These are phyloP conservation scores for Calameuta idolon DNA, from an alignment of 2,888 invertebrate species.

Conservation along the genomic window DNA sequence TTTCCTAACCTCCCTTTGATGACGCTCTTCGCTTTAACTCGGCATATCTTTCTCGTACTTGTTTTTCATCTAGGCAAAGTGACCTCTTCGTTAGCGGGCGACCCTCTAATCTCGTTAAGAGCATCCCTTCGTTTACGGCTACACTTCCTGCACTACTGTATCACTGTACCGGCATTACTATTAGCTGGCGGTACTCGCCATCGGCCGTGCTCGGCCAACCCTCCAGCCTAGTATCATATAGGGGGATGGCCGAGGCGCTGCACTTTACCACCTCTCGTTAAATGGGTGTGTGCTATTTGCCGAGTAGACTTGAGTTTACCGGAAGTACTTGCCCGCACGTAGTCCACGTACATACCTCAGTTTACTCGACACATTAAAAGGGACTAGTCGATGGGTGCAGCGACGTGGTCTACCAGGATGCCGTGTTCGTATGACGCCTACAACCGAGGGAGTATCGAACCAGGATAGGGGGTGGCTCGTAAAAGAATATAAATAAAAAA, in stretches of 20 bases:
- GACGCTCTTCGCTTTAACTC: background rate
- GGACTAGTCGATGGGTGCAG: background rate
- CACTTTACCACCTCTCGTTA: background rate
- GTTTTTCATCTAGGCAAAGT: background rate
- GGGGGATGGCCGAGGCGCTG: background rate
- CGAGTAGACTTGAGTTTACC: background rate
- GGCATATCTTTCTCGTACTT: background rate
- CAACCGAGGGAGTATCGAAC: background rate
- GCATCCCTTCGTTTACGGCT: background rate
- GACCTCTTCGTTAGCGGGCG: background rate
- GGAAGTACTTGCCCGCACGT: background rate
- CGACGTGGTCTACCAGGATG: background rate
- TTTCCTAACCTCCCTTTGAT: background rate
- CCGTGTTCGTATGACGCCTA: background rate
- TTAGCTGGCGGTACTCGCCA: background rate
- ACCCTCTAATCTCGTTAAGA: background rate
- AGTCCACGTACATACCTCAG: background rate
- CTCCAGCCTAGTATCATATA: background rate
- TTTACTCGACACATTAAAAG: background rate
- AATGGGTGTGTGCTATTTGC: background rate
- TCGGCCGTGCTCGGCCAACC: background rate
- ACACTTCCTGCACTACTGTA: background rate
- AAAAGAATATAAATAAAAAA: too few species aligned
- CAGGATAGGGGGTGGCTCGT: background rate
- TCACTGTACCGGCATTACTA: background rate